These are phyloP conservation scores for Casuarius casuarius DNA, from an alignment of 2,113 vertebrate genomes.

Conservation along the genomic window DNA sequence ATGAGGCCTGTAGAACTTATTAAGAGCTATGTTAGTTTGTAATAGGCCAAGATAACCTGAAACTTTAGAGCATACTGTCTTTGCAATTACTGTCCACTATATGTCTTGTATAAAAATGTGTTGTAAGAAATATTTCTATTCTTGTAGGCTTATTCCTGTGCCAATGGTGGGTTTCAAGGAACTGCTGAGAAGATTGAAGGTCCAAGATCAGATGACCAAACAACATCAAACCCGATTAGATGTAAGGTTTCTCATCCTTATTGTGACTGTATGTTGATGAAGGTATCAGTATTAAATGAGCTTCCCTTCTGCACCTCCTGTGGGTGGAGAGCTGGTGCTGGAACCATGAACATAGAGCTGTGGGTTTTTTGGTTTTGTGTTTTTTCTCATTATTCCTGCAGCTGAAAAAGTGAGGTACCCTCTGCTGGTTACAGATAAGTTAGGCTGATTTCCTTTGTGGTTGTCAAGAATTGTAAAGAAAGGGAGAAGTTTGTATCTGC, in stretches of 20 bases:
- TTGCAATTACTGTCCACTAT: background rate
- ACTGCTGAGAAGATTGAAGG: conserved; percentile 90
- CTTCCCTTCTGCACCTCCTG: background rate
- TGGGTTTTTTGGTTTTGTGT: background rate
- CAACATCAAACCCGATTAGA: conserved; percentile 97
- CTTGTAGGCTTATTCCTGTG: conserved; percentile 92
- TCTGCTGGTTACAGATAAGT: background rate
- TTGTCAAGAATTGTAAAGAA: background rate
- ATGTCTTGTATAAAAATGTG: background rate
- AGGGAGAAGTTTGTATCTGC: background rate
- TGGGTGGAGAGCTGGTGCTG: background rate
- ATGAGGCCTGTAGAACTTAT: background rate
- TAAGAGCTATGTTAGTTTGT: background rate
- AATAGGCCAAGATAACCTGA: background rate
- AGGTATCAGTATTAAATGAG: background rate
- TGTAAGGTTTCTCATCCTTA: conserved; percentile 75
- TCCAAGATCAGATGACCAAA: conserved; percentile 99
- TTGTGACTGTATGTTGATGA: background rate
- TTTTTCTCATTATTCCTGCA: background rate
- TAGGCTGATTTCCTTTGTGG: background rate
- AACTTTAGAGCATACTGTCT: background rate
- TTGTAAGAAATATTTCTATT: conserved; percentile 1
- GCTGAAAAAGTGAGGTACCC: background rate
- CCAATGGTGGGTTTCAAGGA: conserved; percentile 99
- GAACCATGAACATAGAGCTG: background rate